phyloP scores from a whole-genome alignment of 2,113 vertebrate genomes.

The Paracanthobrama guichenoti region DNA sequence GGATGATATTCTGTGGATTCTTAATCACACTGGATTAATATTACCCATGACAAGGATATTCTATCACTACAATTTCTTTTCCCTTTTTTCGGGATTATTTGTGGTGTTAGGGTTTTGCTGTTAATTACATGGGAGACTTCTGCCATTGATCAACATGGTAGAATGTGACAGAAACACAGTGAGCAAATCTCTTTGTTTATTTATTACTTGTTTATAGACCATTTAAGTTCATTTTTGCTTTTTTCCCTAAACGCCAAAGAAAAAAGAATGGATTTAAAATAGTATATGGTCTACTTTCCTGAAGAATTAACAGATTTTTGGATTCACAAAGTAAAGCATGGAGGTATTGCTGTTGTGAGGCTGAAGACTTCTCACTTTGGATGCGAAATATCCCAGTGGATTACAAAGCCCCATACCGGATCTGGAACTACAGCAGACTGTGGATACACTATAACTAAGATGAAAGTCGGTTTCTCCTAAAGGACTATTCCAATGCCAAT shows the following conservation, averaged over 20 bases:
- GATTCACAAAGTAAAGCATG: constrained; percentile 62
- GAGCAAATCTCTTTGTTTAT: constrained; percentile 71
- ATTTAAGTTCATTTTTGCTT: constrained; percentile 69
- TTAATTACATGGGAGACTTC: constrained; percentile 72
- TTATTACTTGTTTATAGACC: constrained; percentile 53
- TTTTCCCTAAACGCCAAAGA: constrained; percentile 67
- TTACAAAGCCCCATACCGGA: constrained; percentile 53
- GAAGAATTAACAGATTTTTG: constrained; percentile 61
- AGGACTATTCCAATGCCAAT: constrained; percentile 40
- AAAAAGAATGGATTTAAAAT: constrained; percentile 65
- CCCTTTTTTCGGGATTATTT: constrained; percentile 70
- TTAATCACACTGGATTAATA: constrained; percentile 89
- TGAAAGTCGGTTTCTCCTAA: constrained; percentile 28
- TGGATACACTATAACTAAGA: constrained; percentile 47
- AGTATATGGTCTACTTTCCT: constrained; percentile 41
- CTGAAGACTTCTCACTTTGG: constrained; percentile 61
- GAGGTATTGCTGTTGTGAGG: constrained; percentile 61
- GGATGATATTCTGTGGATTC: constrained; percentile 83
- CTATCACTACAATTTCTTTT: constrained; percentile 60
- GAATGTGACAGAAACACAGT: constrained; percentile 66
- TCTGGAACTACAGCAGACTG: constrained; percentile 38
- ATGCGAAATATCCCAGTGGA: constrained; percentile 57
- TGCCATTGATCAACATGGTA: constrained; percentile 65
- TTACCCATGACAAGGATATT: constrained; percentile 71
- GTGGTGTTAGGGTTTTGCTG: constrained; percentile 71